Evolutionary conservation across 1,140 invertebrate genomes (phyloP), one percentile per base, ranked within the genome.

Genomic region (Ceratoteleas bidentatus): DNA sequence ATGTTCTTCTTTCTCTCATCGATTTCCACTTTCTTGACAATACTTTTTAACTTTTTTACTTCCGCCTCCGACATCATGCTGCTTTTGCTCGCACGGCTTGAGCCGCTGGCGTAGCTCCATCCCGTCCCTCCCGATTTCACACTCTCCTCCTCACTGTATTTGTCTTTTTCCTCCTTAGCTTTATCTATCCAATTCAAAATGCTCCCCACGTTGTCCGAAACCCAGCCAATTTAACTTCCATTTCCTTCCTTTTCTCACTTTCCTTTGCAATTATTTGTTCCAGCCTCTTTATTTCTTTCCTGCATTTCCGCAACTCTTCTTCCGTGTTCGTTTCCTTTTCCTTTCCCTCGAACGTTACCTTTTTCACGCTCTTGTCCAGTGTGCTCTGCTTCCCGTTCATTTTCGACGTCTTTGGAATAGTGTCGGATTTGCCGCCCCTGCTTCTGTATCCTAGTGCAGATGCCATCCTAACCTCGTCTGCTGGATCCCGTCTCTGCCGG

Each of bases 61-160:
- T 58, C 56, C 7, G 9, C 24, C 4, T 8, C 16, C 6, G 56
- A 58, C 38, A 58, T 15, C 6, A 14, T 24, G 15, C 56, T 58
- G 3, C 5, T 9, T 4, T 0, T n/a, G 16, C 56, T 58, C 15
- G 4, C 24, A 4, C 4, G 24, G 24, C 24, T 24, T 2, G 0
- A 14, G 5, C 11, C 10, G 24, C 56, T 58, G 7, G 9, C n/a
- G n/a, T n/a, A 9, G 7, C 8, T 4, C 0, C 36, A n/a, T n/a
- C n/a, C n/a, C n/a, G n/a, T 58, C 38, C 36, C 4, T 58, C 56
- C 14, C 6, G 56, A 58, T 36, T n/a, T 36, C 53, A 40, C 38
- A 40, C 38, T 40, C 11, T 40, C 38, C 2, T 0, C 6, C 38
- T 10, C 38, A 38, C 36, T 38, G 8, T 11, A 1, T 6, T 6